Percentiles rank a stretch among this genome's conserved stretches.
phyloP scores from a whole-genome alignment of 2,888 invertebrate species.

The Drosophila macrospina region DNA sequence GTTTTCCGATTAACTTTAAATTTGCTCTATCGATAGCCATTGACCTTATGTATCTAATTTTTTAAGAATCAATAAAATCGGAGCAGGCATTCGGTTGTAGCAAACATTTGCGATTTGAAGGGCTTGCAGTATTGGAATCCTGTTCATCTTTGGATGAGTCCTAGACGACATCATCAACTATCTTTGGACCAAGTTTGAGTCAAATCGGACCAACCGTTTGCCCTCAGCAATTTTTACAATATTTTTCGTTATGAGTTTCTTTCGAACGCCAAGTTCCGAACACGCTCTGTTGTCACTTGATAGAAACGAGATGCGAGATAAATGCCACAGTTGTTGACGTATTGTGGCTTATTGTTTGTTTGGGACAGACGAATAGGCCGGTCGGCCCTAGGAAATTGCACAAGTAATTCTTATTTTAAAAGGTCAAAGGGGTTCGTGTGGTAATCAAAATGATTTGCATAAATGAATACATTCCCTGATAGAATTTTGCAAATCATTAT shows the following conservation, averaged over 20 bases:
- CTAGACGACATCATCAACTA: conserved; percentile 1
- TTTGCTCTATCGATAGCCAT: not conserved
- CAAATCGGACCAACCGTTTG: conserved; percentile 45
- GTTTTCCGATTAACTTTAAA: conserved; percentile 31
- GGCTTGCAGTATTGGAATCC: conserved; percentile 18
- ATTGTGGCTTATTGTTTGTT: conserved; percentile 34
- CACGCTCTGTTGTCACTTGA: conserved; percentile 9
- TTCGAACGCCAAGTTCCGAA: conserved; percentile 16
- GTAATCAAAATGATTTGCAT: conserved; percentile 53
- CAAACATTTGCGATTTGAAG: conserved; percentile 52
- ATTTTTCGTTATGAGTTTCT: conserved; percentile 57
- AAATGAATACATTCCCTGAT: conserved; percentile 16
- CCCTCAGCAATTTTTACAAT: conserved; percentile 71
- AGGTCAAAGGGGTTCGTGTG: conserved; percentile 41
- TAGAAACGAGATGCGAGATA: conserved; percentile 26
- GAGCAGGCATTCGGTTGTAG: conserved; percentile 23
- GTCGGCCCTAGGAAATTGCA: conserved; percentile 11
- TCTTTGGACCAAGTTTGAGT: conserved; percentile 37
- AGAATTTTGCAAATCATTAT: conserved; percentile 43
- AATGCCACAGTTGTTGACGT: conserved; percentile 33
- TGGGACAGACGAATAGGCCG: conserved; percentile 10
- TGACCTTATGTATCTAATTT: conserved; percentile 73
- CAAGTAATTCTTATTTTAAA: conserved; percentile 23
- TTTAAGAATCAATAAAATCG: conserved; percentile 76
- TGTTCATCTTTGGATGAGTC: conserved; percentile 26